phyloP scores from a whole-genome alignment of 2,113 vertebrate genomes.

The Cacatua alba region DNA sequence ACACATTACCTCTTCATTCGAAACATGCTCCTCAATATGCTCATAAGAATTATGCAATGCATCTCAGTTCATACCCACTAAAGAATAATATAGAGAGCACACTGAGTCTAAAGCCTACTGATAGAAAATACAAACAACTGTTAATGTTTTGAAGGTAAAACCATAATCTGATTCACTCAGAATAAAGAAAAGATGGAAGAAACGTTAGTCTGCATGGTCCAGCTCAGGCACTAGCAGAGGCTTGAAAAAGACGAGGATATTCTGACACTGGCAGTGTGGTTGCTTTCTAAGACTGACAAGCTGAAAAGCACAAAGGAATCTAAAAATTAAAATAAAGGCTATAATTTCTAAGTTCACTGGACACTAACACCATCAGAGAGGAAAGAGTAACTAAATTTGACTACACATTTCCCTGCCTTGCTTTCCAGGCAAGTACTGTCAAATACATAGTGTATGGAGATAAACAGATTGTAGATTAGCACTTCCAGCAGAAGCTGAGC shows the following conservation, averaged over 20 bases:
- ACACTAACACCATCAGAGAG: neutral
- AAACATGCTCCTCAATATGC: neutral
- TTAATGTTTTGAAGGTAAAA: neutral
- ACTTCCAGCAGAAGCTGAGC: slow-evolving; percentile 54
- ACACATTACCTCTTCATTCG: neutral
- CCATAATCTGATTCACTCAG: neutral
- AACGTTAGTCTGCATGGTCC: neutral
- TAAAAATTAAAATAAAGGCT: neutral
- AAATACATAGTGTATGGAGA: slow-evolving; percentile 6
- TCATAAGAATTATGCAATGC: neutral
- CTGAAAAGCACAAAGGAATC: slow-evolving; percentile 16
- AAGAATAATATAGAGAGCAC: neutral
- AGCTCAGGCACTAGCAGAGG: neutral
- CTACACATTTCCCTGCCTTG: neutral
- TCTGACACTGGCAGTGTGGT: neutral
- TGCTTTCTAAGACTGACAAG: neutral
- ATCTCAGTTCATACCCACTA: neutral
- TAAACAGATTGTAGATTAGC: slow-evolving; percentile 51
- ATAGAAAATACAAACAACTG: neutral
- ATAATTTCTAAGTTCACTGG: neutral
- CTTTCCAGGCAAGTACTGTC: slow-evolving; percentile 47
- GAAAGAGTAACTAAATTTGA: slow-evolving; percentile 14
- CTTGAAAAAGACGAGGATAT: neutral
- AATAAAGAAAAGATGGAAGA: neutral
- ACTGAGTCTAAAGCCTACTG: neutral